Evolutionary conservation across 2,797 vertebrate species (phyloP).

Genomic region (Spinus olivaceus): DNA sequence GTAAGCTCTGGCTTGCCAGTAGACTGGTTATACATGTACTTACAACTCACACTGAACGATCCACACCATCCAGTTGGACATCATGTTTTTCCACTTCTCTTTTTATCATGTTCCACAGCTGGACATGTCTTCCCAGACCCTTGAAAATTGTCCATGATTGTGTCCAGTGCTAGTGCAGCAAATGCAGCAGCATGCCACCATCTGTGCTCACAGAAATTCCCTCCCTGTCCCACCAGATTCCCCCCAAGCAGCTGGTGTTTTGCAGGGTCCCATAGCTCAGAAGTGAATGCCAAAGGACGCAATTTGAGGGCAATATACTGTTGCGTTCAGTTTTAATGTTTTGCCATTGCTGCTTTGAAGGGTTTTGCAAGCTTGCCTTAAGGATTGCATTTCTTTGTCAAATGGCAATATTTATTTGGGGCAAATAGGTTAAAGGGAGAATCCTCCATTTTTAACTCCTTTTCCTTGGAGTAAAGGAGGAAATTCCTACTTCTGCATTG

Average conservation of each 20-base stretch:
- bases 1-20: neutral
- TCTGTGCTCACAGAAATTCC: neutral
- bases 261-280: neutral
- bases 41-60: neutral
- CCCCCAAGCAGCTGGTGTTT: neutral
- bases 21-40: neutral
- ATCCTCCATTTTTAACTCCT: neutral
- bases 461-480: neutral
- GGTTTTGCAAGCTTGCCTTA: neutral
- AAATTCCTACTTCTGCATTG: neutral
- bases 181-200: rapidly evolving
- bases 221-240: neutral
- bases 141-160: neutral
- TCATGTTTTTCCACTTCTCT: neutral
- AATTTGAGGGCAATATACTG: neutral
- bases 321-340: slow-evolving; percentile 32
- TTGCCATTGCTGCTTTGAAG: neutral
- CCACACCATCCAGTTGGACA: neutral
- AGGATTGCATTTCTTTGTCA: neutral
- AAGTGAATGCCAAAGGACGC: neutral
- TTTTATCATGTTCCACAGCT: neutral
- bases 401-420: neutral
- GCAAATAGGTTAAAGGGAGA: neutral
- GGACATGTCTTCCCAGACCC: neutral
- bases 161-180: neutral